Percentiles rank a stretch among this genome's conserved stretches.
phyloP scores from a whole-genome alignment of 2,113 vertebrate genomes.

The Pycnonotus jocosus region DNA sequence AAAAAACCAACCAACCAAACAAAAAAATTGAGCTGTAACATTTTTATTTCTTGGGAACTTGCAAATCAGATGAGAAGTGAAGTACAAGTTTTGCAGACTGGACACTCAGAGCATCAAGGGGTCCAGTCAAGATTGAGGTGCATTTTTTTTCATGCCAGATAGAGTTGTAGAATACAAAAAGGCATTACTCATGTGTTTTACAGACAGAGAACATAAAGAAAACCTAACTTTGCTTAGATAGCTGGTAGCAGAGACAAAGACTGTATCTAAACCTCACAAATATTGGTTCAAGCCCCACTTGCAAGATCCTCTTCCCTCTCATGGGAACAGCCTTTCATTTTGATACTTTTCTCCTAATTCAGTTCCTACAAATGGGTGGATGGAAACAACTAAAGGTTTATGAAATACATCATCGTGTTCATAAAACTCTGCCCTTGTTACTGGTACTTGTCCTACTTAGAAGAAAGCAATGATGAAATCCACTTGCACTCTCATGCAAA shows the following conservation, averaged over 20 bases:
- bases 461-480: background rate
- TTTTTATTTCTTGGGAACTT: background rate
- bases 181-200: background rate
- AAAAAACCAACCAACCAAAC: background rate
- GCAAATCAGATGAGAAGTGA: background rate
- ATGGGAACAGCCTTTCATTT: background rate
- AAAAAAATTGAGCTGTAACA: background rate
- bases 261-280: background rate
- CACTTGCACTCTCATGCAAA: background rate
- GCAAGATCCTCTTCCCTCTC: background rate
- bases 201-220: background rate
- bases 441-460: background rate
- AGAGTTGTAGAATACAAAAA: background rate
- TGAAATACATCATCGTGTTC: background rate
- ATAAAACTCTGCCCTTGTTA: background rate
- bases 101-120: background rate
- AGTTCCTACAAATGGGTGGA: background rate
- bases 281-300: background rate
- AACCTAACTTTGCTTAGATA: background rate
- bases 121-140: background rate
- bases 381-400: background rate
- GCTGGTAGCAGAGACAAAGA: background rate
- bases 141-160: background rate
- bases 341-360: background rate
- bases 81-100: background rate